Base-by-base conservation (phyloP, 2,888 invertebrate genomes). In the Nomada flava region DNA sequence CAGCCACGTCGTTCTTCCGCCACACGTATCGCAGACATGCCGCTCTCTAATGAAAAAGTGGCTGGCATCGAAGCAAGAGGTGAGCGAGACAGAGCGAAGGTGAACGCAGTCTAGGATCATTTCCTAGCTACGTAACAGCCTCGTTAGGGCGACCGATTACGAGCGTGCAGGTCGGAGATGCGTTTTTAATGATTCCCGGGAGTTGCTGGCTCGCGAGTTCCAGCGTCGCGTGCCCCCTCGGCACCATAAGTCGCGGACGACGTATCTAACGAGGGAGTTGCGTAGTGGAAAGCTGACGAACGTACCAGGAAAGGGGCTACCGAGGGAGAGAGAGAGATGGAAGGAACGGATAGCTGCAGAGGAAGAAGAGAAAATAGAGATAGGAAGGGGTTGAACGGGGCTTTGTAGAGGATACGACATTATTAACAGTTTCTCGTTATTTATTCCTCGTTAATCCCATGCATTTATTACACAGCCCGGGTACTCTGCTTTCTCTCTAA, bases 391-490 rank as follows among this genome's bases (percentile, higher is more conserved):
- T 59, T 18, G 53, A 50, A 18, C 36, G 52, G 71, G 75, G 71
- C 75, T 67, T 47, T 68, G 65, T 68, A 74, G 72, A 76, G 76
- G 67, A 84, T 75, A 78, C 75, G 78, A 83, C 79, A 80, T 84
- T 87, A 87, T 90, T 89, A 89, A 89, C 86, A 87, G 84, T 89
- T 86, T 78, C 87, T 89, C 86, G 84, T 89, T 89, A 88, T 89
- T 90, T 88, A 88, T 90, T 89, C 85, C 86, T 89, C 86, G 86
- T 90, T 90, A 90, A 90, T 89, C 86, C 82, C 86, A 86, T 79
- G 76, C 86, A 85, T 87, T 90, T 86, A 88, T 89, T 88, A 89
- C 86, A 73, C 83, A 76, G 69, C 78, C 50, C 36, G 73, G 1
- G 84, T 83, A 79, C 75, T 75, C 76, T 71, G 82, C 79, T 87